phyloP scores from a whole-genome alignment of 2,888 invertebrate genomes.

The Disparrhopalites patrizii region DNA sequence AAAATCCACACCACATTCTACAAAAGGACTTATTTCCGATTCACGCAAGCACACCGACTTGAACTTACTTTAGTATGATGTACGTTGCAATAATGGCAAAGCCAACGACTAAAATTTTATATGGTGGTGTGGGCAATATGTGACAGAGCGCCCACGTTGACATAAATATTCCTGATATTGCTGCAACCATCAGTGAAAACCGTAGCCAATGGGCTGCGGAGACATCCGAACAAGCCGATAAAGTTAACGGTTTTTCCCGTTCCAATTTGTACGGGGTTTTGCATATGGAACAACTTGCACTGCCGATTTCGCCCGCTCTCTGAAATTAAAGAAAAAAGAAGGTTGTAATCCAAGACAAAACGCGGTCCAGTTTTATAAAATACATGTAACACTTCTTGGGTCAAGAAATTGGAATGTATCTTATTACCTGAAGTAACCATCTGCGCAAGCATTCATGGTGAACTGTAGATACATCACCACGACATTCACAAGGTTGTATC shows the following conservation, averaged over 20 bases:
- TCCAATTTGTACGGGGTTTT: conserved; percentile 75
- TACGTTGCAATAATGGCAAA: conserved; percentile 77
- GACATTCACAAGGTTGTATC: conserved; percentile 84
- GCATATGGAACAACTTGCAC: conserved; percentile 77
- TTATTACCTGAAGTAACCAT: conserved; percentile 78
- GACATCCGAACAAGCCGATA: conserved; percentile 48
- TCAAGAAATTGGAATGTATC: neutral
- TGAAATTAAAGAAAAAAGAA: conserved; percentile 51
- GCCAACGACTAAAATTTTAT: conserved; percentile 70
- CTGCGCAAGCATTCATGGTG: conserved; percentile 85
- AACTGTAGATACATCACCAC: conserved; percentile 86
- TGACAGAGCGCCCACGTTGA: conserved; percentile 50
- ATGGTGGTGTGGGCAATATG: conserved; percentile 50
- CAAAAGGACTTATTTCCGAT: too few species aligned
- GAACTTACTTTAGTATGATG: conserved; percentile 71
- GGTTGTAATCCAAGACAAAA: too few species aligned
- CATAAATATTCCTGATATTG: conserved; percentile 61
- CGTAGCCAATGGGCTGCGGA: conserved; percentile 68
- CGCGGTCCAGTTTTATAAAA: too few species aligned
- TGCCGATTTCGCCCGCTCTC: conserved; percentile 63
- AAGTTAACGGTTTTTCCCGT: conserved; percentile 56
- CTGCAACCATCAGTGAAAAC: conserved; percentile 71
- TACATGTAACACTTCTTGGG: too few species aligned
- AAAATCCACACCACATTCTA: too few species aligned
- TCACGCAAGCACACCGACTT: neutral